Percentiles rank a stretch among this genome's conserved stretches.
Conservation (phyloP, 2,113 vertebrate genomes). For the Sterna hirundo region DNA sequence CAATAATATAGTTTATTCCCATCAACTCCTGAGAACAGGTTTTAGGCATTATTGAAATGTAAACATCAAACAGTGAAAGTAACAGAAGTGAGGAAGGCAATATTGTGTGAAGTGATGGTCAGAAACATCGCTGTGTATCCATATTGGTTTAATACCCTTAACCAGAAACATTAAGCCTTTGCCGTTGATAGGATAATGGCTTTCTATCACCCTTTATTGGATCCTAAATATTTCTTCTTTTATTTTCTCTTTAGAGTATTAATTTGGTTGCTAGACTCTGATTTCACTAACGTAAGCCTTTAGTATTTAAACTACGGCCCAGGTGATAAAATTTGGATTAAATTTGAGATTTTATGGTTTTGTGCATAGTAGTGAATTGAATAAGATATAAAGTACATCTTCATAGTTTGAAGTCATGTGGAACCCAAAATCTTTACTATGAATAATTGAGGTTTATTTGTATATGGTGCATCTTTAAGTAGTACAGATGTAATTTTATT, state of each 20-base stretch:
- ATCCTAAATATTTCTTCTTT: background rate
- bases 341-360: background rate
- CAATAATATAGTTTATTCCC: background rate
- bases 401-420: background rate
- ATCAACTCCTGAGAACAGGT: background rate
- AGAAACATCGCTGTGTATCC: background rate
- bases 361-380: background rate
- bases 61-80: background rate
- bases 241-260: background rate
- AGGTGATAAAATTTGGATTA: background rate
- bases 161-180: background rate
- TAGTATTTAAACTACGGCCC: background rate
- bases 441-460: background rate
- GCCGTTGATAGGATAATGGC: background rate
- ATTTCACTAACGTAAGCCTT: background rate
- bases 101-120: background rate
- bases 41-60: background rate
- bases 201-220: background rate
- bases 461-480: background rate
- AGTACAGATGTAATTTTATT: background rate
- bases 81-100: background rate
- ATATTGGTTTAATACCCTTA: background rate
- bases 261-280: background rate
- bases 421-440: background rate
- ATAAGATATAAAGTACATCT: background rate